phyloP scores from a whole-genome alignment of 2,888 invertebrate genomes.

The Rhimphoctona megacephalus region DNA sequence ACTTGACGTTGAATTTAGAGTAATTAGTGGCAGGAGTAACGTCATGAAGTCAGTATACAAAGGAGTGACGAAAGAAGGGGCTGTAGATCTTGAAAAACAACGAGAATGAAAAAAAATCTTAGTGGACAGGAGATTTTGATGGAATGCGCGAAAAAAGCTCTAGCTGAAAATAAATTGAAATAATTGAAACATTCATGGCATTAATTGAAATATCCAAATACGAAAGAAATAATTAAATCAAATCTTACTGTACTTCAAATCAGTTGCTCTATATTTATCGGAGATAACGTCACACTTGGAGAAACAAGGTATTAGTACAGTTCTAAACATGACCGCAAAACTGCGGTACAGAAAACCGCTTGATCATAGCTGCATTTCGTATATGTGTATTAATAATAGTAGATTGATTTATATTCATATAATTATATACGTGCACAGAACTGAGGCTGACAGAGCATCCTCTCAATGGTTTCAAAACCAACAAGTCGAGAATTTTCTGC shows the following conservation, averaged over 20 bases:
- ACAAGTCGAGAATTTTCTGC: conserved; percentile 13
- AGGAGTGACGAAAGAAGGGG: not conserved
- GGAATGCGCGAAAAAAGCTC: not conserved
- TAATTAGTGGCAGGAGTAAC: conserved; percentile 78
- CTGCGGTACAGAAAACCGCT: conserved; percentile 47
- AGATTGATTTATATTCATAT: too few relatives aligned
- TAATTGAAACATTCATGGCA: not conserved
- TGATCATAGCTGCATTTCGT: not conserved
- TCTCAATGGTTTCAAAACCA: conserved; percentile 28
- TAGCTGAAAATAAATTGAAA: not conserved
- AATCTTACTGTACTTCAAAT: too few relatives aligned
- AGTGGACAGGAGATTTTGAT: not conserved
- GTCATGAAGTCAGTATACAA: conserved; percentile 73
- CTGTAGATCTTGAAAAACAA: conserved; percentile 33
- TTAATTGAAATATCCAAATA: not conserved
- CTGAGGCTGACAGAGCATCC: not conserved
- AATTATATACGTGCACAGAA: not conserved
- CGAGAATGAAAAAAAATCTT: not conserved
- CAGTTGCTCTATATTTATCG: conserved; percentile 13
- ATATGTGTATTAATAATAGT: too few relatives aligned
- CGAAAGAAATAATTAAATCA: too few relatives aligned
- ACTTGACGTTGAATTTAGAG: conserved; percentile 80
- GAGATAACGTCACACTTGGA: conserved; percentile 48
- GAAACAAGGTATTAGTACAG: not conserved
- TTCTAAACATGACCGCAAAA: conserved; percentile 53